Evolutionary conservation across 2,797 vertebrate genomes (phyloP).

Genomic region (Cuniculus paca): DNA sequence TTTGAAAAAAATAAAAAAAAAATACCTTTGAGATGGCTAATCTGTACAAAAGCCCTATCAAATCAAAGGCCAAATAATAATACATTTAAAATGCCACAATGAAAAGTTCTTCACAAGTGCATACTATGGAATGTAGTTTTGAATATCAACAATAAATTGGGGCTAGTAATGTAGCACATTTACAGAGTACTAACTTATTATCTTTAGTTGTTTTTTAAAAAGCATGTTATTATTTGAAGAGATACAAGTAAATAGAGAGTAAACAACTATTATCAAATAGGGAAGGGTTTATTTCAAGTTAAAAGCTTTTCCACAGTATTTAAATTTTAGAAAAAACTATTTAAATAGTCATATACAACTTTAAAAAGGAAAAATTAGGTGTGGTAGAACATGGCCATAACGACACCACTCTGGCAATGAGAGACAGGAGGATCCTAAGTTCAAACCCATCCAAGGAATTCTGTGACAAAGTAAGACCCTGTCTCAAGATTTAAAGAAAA

Average conservation of each 20-base stretch:
- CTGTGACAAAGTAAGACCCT: not conserved
- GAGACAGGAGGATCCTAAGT: not conserved
- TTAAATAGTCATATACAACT: not conserved
- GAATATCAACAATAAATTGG: not conserved
- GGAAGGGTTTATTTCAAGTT: not conserved
- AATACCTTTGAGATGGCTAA: not conserved
- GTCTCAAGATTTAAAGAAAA: not conserved
- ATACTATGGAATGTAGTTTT: not conserved
- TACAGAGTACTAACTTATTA: constrained; percentile 1
- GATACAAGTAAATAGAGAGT: not conserved
- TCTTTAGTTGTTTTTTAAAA: constrained; percentile 36
- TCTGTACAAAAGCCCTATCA: not conserved
- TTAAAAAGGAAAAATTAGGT: not conserved
- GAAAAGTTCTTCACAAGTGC: not conserved
- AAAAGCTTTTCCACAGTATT: not conserved
- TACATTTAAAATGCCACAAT: not conserved
- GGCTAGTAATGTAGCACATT: not conserved
- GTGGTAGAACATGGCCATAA: not conserved
- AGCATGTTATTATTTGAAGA: constrained; percentile 6
- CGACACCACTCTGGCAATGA: not conserved
- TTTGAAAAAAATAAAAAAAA: not conserved
- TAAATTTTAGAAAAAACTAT: not conserved
- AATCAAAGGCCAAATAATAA: constrained; percentile 11
- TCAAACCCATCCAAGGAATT: not conserved
- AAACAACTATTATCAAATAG: not conserved